phyloP scores from a whole-genome alignment of 2,113 vertebrate species.

The Nymphicus hollandicus region DNA sequence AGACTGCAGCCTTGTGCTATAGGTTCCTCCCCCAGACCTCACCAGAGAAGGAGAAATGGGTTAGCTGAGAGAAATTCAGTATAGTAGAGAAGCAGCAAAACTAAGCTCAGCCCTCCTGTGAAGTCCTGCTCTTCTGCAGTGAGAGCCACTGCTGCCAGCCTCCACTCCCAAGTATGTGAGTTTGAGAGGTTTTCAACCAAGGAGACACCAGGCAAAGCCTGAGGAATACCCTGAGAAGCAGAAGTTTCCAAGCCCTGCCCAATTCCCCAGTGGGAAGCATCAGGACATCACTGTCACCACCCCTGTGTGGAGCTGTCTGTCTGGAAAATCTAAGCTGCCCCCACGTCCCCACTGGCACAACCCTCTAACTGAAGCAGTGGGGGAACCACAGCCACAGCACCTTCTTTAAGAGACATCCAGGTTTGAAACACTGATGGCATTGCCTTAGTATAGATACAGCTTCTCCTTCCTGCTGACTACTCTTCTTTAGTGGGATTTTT shows the following conservation, averaged over 20 bases:
- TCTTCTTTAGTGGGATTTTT: neutral
- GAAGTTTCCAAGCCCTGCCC: neutral
- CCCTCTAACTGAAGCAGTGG: neutral
- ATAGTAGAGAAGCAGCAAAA: neutral
- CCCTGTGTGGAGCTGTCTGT: neutral
- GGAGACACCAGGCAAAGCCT: neutral
- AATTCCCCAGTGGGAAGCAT: neutral
- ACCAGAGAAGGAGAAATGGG: neutral
- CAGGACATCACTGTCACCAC: neutral
- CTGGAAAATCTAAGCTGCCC: neutral
- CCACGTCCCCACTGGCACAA: neutral
- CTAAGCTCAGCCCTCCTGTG: neutral
- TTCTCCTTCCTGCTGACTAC: neutral
- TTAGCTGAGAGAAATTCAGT: neutral
- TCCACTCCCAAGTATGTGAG: fast-evolving
- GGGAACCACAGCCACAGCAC: neutral
- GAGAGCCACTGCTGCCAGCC: neutral
- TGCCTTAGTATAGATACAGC: neutral
- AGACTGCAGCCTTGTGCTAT: neutral
- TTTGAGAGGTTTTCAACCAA: neutral
- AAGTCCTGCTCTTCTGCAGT: neutral
- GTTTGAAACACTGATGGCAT: neutral
- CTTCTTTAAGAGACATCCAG: neutral
- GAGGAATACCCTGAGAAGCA: neutral
- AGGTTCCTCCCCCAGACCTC: neutral